Conservation (phyloP, 2,113 vertebrate species). For the Tamias sibiricus region DNA sequence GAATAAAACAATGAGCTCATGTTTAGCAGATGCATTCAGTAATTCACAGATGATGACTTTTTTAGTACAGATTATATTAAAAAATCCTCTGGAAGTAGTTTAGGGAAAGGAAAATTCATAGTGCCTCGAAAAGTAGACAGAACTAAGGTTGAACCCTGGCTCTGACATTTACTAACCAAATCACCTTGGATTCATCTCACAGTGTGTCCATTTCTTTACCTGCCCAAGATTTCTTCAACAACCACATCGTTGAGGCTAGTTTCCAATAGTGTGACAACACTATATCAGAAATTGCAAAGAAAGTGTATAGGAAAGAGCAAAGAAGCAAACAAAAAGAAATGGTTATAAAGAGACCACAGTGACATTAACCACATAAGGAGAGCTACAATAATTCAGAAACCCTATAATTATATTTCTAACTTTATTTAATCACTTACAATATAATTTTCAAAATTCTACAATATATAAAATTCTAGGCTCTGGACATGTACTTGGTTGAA, state of each 20-base stretch:
- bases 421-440: neutral
- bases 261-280: neutral
- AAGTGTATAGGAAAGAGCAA: neutral
- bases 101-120: neutral
- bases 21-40: neutral
- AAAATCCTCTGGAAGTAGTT: neutral
- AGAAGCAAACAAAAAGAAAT: neutral
- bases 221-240: neutral
- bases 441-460: neutral
- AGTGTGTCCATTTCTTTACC: neutral
- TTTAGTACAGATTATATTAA: neutral
- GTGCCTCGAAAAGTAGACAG: neutral
- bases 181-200: neutral
- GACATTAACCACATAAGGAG: conserved; percentile 14
- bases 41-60: conserved; percentile 12
- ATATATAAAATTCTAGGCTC: neutral
- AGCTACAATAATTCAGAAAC: conserved; percentile 5
- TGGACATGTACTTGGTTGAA: neutral
- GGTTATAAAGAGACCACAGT: neutral
- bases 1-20: neutral
- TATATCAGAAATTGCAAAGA: neutral
- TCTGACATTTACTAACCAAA: conserved; percentile 5
- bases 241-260: neutral
- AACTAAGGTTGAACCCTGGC: neutral
- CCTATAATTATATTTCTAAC: neutral